Conservation (phyloP, 2,113 vertebrate species). For the Ctenodactylus gundi region DNA sequence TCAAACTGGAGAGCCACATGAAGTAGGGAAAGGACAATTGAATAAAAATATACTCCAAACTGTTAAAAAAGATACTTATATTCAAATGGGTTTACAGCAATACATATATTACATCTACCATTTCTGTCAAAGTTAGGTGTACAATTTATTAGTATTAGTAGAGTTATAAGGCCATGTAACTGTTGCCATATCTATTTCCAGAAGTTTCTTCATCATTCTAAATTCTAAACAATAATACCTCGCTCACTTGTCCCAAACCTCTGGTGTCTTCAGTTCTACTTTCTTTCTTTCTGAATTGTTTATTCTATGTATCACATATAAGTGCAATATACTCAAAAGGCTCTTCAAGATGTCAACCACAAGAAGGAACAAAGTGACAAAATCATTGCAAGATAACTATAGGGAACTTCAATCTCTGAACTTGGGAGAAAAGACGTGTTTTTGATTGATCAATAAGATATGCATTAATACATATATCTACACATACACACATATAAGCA, state of each 20-base stretch:
- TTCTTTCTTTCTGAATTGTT: not conserved
- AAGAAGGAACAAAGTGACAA: not conserved
- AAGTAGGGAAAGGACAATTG: not conserved
- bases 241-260: not conserved
- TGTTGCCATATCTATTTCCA: not conserved
- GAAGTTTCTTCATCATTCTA: not conserved
- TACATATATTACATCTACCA: not conserved
- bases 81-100: not conserved
- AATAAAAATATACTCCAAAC: not conserved
- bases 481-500: not conserved
- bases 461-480: not conserved
- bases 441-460: not conserved
- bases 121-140: not conserved
- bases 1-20: conserved; percentile 14
- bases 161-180: not conserved
- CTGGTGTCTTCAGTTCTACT: not conserved
- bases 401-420: not conserved
- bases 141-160: not conserved
- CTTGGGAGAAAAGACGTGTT: not conserved
- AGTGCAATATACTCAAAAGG: not conserved
- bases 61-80: conserved; percentile 10
- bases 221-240: not conserved
- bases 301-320: not conserved
- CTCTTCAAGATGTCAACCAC: not conserved
- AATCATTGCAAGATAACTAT: not conserved